Conservation (phyloP, 2,113 vertebrate species). For the Glaucomys volans region DNA sequence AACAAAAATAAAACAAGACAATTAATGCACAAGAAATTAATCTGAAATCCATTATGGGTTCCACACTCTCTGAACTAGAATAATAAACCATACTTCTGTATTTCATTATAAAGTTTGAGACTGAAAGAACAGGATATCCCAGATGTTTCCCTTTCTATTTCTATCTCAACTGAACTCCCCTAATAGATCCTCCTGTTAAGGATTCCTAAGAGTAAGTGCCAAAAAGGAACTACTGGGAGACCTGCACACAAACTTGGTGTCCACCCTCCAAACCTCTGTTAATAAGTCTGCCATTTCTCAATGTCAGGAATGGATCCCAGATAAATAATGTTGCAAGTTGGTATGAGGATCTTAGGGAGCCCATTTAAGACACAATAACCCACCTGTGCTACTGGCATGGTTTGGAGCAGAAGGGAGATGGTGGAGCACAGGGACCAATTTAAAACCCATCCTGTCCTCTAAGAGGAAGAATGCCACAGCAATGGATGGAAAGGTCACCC, state of each 20-base stretch:
- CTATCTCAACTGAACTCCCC: constrained; percentile 14
- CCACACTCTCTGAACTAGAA: not conserved
- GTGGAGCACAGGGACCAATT: too few species aligned
- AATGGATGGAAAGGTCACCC: rapidly evolving
- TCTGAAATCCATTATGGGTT: not conserved
- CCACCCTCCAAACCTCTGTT: not conserved
- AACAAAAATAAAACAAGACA: not conserved
- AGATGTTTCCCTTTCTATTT: constrained; percentile 71
- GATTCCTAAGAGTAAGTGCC: not conserved
- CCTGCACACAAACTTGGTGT: not conserved
- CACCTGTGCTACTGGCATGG: not conserved
- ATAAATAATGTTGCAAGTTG: not conserved
- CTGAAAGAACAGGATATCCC: constrained; percentile 58
- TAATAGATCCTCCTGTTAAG: constrained; percentile 40
- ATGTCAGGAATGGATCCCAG: not conserved
- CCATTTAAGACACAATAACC: not conserved
- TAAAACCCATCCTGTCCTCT: not conserved
- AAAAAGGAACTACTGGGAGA: not conserved
- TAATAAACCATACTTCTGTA: not conserved
- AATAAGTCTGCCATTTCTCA: not conserved
- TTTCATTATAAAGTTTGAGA: not conserved
- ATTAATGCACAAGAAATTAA: not conserved
- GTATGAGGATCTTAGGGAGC: not conserved
- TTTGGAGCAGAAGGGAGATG: not conserved
- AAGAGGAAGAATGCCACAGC: rapidly evolving